phyloP scores from a whole-genome alignment of 2,113 vertebrate species.

The Pollimyrus isidori region DNA sequence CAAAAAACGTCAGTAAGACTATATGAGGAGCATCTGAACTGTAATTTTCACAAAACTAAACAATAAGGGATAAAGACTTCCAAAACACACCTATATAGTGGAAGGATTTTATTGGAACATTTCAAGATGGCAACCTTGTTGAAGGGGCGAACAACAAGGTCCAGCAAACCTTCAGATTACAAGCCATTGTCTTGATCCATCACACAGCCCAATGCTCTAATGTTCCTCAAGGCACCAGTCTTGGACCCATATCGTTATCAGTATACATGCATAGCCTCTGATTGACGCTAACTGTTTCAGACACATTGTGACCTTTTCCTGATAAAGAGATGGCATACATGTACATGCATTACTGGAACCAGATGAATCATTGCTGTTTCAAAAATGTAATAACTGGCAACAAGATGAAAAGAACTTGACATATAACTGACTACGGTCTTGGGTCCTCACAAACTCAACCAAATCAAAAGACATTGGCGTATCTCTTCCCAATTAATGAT shows the following conservation, averaged over 20 bases:
- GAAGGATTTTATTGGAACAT: background rate
- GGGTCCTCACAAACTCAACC: background rate
- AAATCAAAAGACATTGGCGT: background rate
- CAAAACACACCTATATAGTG: background rate
- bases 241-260: background rate
- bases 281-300: background rate
- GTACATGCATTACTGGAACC: background rate
- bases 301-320: background rate
- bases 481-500: background rate
- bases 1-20: background rate
- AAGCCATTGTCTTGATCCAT: background rate
- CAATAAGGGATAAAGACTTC: background rate
- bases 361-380: background rate
- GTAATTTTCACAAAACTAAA: background rate
- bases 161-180: background rate
- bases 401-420: slow-evolving; percentile 1
- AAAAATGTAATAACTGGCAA: background rate
- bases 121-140: background rate
- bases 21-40: background rate
- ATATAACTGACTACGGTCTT: background rate
- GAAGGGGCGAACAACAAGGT: background rate
- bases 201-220: background rate
- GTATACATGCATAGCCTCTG: background rate
- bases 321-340: background rate
- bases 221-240: background rate